These are phyloP conservation scores for Benitochromis conjunctus DNA, from an alignment of 2,113 vertebrate genomes.

Conservation along the genomic window DNA sequence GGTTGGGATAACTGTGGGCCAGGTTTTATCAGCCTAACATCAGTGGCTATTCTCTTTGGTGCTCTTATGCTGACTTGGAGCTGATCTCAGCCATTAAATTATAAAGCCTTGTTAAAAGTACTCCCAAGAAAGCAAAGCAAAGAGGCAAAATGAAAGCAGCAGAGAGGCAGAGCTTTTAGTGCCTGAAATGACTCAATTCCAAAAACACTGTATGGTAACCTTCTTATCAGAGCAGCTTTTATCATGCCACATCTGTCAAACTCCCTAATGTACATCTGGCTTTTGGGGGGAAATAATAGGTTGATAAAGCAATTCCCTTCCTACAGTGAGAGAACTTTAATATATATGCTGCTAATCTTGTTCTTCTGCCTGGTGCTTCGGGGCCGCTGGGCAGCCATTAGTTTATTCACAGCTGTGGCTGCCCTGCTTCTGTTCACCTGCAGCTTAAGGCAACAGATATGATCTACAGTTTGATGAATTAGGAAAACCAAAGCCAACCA, in stretches of 20 bases:
- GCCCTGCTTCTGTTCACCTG: constrained; percentile 29
- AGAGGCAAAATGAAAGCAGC: background rate
- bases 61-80: background rate
- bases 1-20: background rate
- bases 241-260: background rate
- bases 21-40: background rate
- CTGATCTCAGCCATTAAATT: background rate
- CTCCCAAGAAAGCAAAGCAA: background rate
- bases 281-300: background rate
- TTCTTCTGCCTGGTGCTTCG: constrained; percentile 18
- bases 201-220: background rate
- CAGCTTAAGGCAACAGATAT: constrained; percentile 35
- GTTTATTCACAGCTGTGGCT: constrained; percentile 16
- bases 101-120: background rate
- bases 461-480: constrained; percentile 47
- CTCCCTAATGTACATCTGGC: background rate
- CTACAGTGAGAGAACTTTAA: background rate
- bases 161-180: background rate
- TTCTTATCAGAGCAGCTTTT: background rate
- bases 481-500: constrained; percentile 5
- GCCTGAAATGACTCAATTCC: background rate
- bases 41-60: background rate
- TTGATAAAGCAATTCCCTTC: background rate
- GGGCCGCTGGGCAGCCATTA: constrained; percentile 32
- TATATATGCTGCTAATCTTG: constrained; percentile 18